phyloP scores from a whole-genome alignment of 2,113 vertebrate species.

The Caranx melampygus region DNA sequence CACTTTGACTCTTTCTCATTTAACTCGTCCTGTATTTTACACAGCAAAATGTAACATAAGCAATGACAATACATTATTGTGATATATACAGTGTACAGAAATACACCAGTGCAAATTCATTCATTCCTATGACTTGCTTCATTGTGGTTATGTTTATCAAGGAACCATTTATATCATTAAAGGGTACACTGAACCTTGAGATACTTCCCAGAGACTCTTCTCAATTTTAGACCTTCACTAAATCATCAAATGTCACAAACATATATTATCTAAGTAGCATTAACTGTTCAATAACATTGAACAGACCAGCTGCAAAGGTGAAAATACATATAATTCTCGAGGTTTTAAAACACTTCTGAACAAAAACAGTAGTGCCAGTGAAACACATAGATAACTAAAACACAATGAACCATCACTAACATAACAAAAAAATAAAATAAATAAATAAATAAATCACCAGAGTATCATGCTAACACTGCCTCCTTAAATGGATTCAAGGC shows the following conservation, averaged over 20 bases:
- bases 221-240: not conserved
- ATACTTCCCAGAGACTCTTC: not conserved
- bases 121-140: not conserved
- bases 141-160: not conserved
- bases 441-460: not conserved
- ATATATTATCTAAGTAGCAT: not conserved
- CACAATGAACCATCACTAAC: too few species aligned
- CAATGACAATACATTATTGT: not conserved
- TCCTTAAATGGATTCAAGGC: not conserved
- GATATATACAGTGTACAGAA: not conserved
- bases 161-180: not conserved
- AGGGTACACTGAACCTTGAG: not conserved
- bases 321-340: not conserved
- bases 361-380: too few species aligned
- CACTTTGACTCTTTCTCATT: slow-evolving; percentile 8
- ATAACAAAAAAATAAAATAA: too few species aligned
- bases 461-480: not conserved
- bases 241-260: not conserved
- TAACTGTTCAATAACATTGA: not conserved
- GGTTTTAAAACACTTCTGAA: not conserved
- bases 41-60: not conserved
- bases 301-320: not conserved
- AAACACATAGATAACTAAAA: too few species aligned
- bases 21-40: not conserved
- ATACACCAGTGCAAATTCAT: not conserved